Conservation (phyloP, 2,888 invertebrate genomes). For the Xanthia togata region DNA sequence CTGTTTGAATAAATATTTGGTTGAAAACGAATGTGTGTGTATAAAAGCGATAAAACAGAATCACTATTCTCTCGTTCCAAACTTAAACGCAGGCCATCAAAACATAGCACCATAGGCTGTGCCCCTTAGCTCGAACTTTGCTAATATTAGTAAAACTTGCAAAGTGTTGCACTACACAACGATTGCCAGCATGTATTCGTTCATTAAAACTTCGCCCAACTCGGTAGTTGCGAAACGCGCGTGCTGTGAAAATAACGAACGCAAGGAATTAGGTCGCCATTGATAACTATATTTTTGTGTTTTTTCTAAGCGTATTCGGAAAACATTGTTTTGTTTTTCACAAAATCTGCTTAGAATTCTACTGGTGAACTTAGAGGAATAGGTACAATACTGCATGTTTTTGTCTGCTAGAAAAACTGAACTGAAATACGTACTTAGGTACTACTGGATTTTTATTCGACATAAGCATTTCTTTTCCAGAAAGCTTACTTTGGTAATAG, state of each 20-base stretch:
- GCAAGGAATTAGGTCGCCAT: constrained; percentile 25
- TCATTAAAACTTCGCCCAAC: constrained; percentile 60
- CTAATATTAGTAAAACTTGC: constrained; percentile 56
- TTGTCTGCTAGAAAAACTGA: neutral
- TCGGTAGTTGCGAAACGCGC: constrained; percentile 14
- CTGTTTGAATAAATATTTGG: too few species aligned
- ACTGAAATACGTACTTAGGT: neutral
- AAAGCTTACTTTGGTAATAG: neutral
- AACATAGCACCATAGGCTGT: constrained; percentile 20
- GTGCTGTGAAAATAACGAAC: constrained; percentile 59
- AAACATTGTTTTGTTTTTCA: neutral
- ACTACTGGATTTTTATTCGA: neutral
- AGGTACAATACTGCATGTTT: neutral
- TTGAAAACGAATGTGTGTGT: neutral
- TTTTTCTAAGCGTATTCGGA: neutral
- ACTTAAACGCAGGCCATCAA: constrained; percentile 31
- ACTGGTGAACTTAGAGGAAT: neutral
- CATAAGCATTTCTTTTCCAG: neutral
- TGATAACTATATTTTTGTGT: constrained; percentile 20
- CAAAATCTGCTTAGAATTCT: neutral
- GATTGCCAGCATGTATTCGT: constrained; percentile 60
- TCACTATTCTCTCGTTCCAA: neutral
- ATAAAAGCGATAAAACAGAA: neutral
- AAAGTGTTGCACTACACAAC: constrained; percentile 46
- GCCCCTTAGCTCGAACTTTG: constrained; percentile 39